Evolutionary conservation across 2,888 invertebrate genomes (phyloP).

Genomic region (Trissonchulus sp.): DNA sequence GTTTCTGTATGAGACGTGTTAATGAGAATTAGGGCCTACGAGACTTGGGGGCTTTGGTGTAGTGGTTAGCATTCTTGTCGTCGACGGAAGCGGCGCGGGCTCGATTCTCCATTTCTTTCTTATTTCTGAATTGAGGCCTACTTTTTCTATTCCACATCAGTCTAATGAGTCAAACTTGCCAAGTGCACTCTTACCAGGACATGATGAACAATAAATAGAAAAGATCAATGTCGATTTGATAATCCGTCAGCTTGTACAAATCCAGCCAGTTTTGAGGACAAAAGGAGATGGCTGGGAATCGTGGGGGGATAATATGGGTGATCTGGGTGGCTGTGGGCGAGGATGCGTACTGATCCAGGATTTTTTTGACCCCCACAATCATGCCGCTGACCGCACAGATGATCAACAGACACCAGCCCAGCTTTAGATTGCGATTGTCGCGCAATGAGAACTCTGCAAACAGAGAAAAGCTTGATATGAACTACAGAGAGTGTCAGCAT

Average conservation of each 20-base stretch:
- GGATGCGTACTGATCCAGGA: not conserved
- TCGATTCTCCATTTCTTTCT: too few relatives aligned
- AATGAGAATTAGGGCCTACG: too few relatives aligned
- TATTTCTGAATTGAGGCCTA: too few relatives aligned
- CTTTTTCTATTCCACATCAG: too few relatives aligned
- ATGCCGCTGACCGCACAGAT: not conserved
- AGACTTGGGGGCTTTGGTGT: too few relatives aligned
- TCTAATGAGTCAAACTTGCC: not conserved
- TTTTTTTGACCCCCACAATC: not conserved
- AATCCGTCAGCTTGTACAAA: not conserved
- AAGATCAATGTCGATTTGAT: not conserved
- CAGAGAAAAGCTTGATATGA: not conserved
- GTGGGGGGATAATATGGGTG: not conserved
- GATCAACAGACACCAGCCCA: not conserved
- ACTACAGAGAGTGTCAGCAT: too few relatives aligned
- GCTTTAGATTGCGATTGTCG: not conserved
- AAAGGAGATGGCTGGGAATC: slow-evolving; percentile 7
- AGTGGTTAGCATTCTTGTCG: too few relatives aligned
- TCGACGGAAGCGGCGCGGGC: too few relatives aligned
- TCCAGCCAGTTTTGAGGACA: slow-evolving; percentile 20
- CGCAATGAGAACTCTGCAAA: not conserved
- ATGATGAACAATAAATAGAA: not conserved
- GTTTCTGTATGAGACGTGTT: too few relatives aligned
- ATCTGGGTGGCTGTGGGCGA: not conserved
- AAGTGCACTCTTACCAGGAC: not conserved